A percentile compares a stretch with the other conserved stretches of the same genome.
phyloP scores from a whole-genome alignment of 2,888 invertebrate genomes.

The Asteroscopus sphinx region DNA sequence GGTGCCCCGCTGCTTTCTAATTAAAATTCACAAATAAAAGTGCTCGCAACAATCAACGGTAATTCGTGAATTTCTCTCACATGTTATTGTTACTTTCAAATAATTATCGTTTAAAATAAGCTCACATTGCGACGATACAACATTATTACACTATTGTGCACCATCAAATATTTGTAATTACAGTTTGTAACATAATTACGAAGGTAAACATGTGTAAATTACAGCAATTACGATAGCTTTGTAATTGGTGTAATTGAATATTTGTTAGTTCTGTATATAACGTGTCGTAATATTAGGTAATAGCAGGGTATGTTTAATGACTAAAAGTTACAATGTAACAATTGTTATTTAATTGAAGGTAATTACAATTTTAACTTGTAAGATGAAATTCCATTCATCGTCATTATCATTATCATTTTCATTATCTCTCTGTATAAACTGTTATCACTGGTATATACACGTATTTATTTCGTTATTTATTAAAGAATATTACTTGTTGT shows the following conservation, averaged over 20 bases:
- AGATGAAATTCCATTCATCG: no score
- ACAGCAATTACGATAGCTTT: constrained; percentile 47
- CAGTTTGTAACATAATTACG: constrained; percentile 44
- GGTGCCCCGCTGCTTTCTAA: constrained; percentile 58
- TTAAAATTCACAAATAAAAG: constrained; percentile 57
- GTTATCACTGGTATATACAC: no score
- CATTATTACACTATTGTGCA: constrained; percentile 19
- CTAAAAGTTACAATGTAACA: constrained; percentile 29
- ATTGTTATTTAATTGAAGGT: constrained; percentile 50
- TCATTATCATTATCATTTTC: no score
- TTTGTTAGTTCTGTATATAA: constrained; percentile 51
- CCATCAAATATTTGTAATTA: constrained; percentile 43
- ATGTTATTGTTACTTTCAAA: constrained; percentile 35
- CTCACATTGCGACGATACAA: constrained; percentile 18
- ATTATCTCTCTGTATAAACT: no score
- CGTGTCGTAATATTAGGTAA: constrained; percentile 50
- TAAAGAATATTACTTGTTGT: no score
- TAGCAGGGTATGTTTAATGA: constrained; percentile 38
- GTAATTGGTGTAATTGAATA: constrained; percentile 54
- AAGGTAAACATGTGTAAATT: constrained; percentile 51
- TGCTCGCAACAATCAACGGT: constrained; percentile 34
- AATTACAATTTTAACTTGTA: constrained; percentile 35
- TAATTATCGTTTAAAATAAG: constrained; percentile 39
- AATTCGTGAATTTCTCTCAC: constrained; percentile 50
- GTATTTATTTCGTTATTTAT: no score